Evolutionary conservation across 2,888 invertebrate genomes (phyloP), one percentile per base, ranked within the genome.

Genomic region (Lasioglossum vierecki): DNA sequence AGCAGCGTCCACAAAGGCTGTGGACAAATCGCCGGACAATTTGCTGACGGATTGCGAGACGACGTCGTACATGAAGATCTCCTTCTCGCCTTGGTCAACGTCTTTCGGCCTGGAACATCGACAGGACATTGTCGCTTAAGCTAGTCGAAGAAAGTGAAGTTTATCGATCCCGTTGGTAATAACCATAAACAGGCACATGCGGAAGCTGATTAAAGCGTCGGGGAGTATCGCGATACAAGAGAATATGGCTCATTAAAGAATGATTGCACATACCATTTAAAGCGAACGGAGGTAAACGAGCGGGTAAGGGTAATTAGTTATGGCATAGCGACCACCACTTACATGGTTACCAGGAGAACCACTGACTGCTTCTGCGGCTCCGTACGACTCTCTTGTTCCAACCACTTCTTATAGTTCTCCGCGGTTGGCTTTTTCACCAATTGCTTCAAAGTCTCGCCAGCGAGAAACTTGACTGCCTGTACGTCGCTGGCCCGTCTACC

Each of bases 1-100:
- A 39, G 98, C 98, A 71, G 98, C 98, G 93, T 97, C 97, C 2
- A 98, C 98, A 91, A 98, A 98, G 60, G 98, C 98, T 76, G 97
- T 96, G 6, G 98, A 98, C 76, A 98, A 95, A 92, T 98, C 98
- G 2, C 98, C 98, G 88, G 96, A 97, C 39, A 98, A 95, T 95
- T 97, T 98, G 94, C 96, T 98, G 3, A 98, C 97, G 66, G 96
- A 96, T 91, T 97, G 96, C 5, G 97, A 97, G 85, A 96, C 95
- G 71, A 98, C 96, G 93, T 98, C 98, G 94, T 98, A 98, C 98
- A 98, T 98, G 95, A 96, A 98, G 91, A 98, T 98, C 95, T 98
- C 98, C 93, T 97, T 97, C 82, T 97, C 96, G 72, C 96, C 95
- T 70, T 96, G 94, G 26, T 94, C 92, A 84, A 91, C 91, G 76